Base-by-base conservation (phyloP, 2,797 vertebrate genomes). In the Pseudopleuronectes americanus region DNA sequence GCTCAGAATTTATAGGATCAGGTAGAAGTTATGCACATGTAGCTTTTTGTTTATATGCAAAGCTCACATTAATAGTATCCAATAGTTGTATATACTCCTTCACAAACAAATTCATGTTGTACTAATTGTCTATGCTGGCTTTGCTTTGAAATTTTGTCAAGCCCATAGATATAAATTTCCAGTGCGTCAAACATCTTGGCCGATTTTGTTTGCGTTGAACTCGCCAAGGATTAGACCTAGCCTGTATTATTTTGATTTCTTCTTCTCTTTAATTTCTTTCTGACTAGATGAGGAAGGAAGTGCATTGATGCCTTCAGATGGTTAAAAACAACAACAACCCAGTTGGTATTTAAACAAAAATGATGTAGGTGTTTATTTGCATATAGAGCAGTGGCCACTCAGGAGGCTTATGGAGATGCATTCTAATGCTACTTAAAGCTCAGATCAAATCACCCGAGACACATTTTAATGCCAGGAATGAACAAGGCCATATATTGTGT, bases 1-100 rank as follows among this genome's bases (percentile, higher is more conserved):
- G 7, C 38, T 56, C 8, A 51, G 57, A 68, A 63, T 76, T 23
- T 3, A 64, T 73, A 57, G 61, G 54, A 78, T 74, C 54, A 61
- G 45, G 62, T 68, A 6, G 45, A 73, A 45, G 14, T 59, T 51
- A 49, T 68, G 65, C 33, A 68, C 68, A 31, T 24, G 56, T 19
- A 56, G 19, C 49, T 63, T 54, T 54, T 9, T 36, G 9, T 36
- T 36, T 36, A 36, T 3, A 10, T 36, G 3, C 33, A 36, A 36
- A 38, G 36, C 36, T 33, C 31, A 8, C 31, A 10, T 31, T 10
- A 9, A 33, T 38, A 38, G 36, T 38, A 13, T 38, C 4, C 12
- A 13, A 38, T 38, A 12, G 10, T 38, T 38, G 10, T 12, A 38
- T 12, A 12, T 38, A 4, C 36, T 38, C 36, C 3, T 43, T 43